A percentile compares a stretch with the other conserved stretches of the same genome.
Evolutionary conservation across 2,113 vertebrate genomes (phyloP).

Genomic region (Willisornis vidua): DNA sequence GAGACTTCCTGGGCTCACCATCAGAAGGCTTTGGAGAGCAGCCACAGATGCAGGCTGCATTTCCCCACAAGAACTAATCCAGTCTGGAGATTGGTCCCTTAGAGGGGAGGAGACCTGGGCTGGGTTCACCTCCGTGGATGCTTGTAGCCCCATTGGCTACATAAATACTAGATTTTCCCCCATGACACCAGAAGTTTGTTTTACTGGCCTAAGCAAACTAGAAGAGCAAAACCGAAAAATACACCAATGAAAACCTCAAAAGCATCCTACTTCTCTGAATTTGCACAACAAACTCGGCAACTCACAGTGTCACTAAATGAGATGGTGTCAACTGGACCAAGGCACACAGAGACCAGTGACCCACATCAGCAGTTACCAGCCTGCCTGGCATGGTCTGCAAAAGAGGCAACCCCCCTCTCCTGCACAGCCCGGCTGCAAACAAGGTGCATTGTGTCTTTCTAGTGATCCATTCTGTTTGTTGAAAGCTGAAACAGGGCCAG

Average conservation of each 20-base stretch:
- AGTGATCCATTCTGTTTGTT: slow-evolving; percentile 11
- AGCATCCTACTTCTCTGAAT: neutral
- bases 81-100: neutral
- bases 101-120: neutral
- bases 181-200: neutral
- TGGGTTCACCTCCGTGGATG: rapidly evolving
- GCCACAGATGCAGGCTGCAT: neutral
- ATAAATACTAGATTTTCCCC: neutral
- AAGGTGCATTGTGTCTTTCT: neutral
- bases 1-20: neutral
- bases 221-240: neutral
- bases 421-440: neutral
- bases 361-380: neutral
- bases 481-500: neutral
- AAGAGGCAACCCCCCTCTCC: neutral
- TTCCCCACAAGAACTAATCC: neutral
- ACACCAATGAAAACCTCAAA: neutral
- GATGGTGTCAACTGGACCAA: neutral
- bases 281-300: neutral
- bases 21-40: neutral
- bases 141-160: rapidly evolving
- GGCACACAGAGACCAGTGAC: neutral
- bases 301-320: neutral
- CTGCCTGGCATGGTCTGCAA: neutral
- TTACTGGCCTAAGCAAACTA: neutral